Evolutionary conservation across 2,113 vertebrate species (phyloP).

Genomic region (Lagenorhynchus albirostris): DNA sequence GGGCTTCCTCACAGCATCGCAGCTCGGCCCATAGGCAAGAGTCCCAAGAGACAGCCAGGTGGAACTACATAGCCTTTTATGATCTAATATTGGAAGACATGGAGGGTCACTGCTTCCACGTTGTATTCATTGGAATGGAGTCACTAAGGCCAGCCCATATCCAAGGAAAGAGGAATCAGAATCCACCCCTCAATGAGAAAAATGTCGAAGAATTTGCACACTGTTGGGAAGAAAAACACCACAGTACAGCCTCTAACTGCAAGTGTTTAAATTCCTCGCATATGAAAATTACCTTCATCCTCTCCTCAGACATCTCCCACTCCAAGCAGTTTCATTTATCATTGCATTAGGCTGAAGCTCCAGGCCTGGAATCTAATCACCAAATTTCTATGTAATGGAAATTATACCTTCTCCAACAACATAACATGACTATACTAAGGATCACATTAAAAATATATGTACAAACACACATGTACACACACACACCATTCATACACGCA

Average conservation of each 20-base stretch:
- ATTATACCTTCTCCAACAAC: neutral
- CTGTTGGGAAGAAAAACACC: neutral
- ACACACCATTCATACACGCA: neutral
- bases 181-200: neutral
- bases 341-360: neutral
- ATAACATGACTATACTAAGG: neutral
- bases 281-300: neutral
- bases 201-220: neutral
- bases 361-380: neutral
- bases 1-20: neutral
- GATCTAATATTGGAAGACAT: neutral
- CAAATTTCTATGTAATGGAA: neutral
- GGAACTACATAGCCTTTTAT: neutral
- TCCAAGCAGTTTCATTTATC: neutral
- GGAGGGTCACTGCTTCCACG: neutral
- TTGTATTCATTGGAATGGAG: neutral
- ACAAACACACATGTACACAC: neutral
- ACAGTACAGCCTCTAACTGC: neutral
- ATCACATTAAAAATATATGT: neutral
- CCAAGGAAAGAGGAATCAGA: neutral
- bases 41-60: neutral
- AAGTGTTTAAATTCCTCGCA: neutral
- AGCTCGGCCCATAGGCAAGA: rapidly evolving
- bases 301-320: neutral
- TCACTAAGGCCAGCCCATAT: neutral